Conservation (phyloP, 2,888 invertebrate genomes). For the Perizoma flavofasciatum region DNA sequence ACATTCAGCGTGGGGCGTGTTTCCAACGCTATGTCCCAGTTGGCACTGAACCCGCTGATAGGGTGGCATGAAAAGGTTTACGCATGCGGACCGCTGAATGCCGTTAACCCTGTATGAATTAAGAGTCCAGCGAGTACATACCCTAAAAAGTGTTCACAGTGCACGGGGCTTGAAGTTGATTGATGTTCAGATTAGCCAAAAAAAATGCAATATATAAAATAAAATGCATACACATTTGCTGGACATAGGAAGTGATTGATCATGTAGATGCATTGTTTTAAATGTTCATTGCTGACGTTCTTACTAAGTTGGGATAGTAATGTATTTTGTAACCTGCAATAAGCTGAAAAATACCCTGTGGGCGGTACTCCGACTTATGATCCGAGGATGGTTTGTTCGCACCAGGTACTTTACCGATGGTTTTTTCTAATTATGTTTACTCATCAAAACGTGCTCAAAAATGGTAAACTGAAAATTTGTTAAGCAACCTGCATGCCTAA, state of each 20-base stretch:
- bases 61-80: slow-evolving; percentile 59
- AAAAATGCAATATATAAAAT: no score
- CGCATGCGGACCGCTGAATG: slow-evolving; percentile 72
- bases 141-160: slow-evolving; percentile 25
- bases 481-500: no score
- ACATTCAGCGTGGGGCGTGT: slow-evolving; percentile 33
- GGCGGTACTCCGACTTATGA: no score
- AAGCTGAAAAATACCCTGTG: no score
- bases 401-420: no score
- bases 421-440: no score
- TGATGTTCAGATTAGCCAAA: slow-evolving; percentile 26
- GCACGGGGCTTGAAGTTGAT: slow-evolving; percentile 24
- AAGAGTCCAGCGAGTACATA: slow-evolving; percentile 39
- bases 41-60: slow-evolving; percentile 67
- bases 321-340: no score
- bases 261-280: slow-evolving; percentile 11
- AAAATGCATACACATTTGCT: slow-evolving; percentile 11
- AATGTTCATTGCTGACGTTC: not conserved
- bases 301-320: no score
- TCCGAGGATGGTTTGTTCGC: no score
- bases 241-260: slow-evolving; percentile 1
- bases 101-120: slow-evolving; percentile 58
- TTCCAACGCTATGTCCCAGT: slow-evolving; percentile 50
- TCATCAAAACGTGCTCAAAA: no score
- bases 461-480: no score